Evolutionary conservation across 1,140 invertebrate species (phyloP), one percentile per base, ranked within the genome.

Genomic region (Panulirus ornatus): DNA sequence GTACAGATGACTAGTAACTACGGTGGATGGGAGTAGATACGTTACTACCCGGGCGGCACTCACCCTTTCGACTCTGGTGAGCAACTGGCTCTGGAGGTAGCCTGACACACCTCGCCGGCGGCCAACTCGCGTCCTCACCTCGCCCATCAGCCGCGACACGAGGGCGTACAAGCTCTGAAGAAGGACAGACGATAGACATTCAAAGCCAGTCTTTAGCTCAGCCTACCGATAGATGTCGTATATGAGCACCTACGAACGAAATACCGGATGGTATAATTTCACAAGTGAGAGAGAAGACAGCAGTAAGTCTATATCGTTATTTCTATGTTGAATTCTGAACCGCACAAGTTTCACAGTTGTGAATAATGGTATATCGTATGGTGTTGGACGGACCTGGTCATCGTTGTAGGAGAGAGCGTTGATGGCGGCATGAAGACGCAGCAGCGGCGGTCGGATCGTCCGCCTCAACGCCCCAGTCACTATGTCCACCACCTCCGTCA

Each of bases 11-110:
- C n/a, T n/a, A n/a, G n/a, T n/a, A n/a, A n/a, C n/a, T n/a, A n/a
- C n/a, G n/a, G n/a, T n/a, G n/a, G n/a, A n/a, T n/a, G n/a, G 22
- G 19, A 22, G 22, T 58, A 58, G 2, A 19, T 22, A 19, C 8
- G 8, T 58, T 19, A 58, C 51, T 19, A 16, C 8, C 19, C 2
- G 51, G 9, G 2, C 2, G 36, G 11, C 6, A 84, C 78, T 83
- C 54, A 89, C 88, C 79, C 38, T 83, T 16, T 89, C 79, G 8
- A 75, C 16, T 42, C 79, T 84, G 36, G 79, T 83, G 19, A 89
- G 71, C 30, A 82, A 8, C 3, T 84, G 66, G 16, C 2, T 66
- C 34, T n/a, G 14, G 70, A 58, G n/a, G 44, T 44, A 76, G n/a
- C 88, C 79, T 19, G n/a, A 8, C 30, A 75, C 0, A 1, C 88